Base-by-base conservation (phyloP, 2,888 invertebrate genomes). In the Amphipoea oculea region DNA sequence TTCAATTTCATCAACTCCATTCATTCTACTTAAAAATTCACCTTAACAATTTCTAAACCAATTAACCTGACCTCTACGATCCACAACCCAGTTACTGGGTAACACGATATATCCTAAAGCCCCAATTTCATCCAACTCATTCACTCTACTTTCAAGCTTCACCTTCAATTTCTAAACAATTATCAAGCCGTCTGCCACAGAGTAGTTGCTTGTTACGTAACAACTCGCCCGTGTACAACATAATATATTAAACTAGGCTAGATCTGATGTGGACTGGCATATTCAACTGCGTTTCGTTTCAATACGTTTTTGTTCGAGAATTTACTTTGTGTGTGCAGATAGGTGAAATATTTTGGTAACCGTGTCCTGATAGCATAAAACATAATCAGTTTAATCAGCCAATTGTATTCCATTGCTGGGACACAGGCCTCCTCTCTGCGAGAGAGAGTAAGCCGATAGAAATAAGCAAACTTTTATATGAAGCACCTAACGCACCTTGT, bases 211-310 rank as follows among this genome's bases (percentile, higher is more conserved):
- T 14, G 42, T 84, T 84, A 85, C 74, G 65, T 70, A 81, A 81
- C 54, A 60, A 45, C 54, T 4, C 36, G 42, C 42, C n/a, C 36
- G 71, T 67, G 51, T 51, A 62, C 62, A 42, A 51, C 65, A 83
- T 71, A 54, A 83, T 77, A 73, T 86, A 77, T 76, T 67, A 86
- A 77, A 84, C 86, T 84, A 60, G 83, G 86, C 70, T 86, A 83
- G 57, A 67, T 73, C 73, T 63, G 83, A 69, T 74, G 75, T 36
- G 65, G 63, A 82, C 83, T 72, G 76, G 40, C 45, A 83, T 57
- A 72, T 68, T 45, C 73, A 77, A 57, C 60, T 66, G 48, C n/a
- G 73, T 74, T 69, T 12, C 48, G 2, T 73, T 66, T 60, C 73
- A 66, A 67, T 51, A 51, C 4, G 73, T 65, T 73, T 45, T 20